Percentiles rank a stretch among this genome's conserved stretches.
These are phyloP conservation scores for Arctopsyche grandis DNA, from an alignment of 1,140 invertebrate genomes.

Conservation along the genomic window DNA sequence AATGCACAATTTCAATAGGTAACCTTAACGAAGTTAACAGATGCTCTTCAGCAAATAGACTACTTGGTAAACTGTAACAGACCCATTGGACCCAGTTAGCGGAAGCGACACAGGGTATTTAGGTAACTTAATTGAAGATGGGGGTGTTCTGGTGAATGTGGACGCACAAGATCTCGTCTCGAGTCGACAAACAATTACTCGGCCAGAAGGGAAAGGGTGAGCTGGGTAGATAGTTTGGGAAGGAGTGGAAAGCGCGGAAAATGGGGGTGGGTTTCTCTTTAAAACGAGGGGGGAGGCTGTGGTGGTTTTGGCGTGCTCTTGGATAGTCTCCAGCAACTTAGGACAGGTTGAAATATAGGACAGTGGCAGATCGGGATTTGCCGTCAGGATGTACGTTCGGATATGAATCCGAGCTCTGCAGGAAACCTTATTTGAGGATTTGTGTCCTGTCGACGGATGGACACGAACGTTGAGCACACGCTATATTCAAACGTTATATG, in stretches of 20 bases:
- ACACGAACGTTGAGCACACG: neutral
- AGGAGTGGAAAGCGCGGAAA: too few relatives aligned
- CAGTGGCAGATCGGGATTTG: neutral
- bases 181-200: neutral
- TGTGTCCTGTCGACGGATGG: neutral
- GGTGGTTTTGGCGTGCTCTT: neutral
- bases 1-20: too few relatives aligned
- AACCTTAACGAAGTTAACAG: too few relatives aligned
- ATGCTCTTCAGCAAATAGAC: too few relatives aligned
- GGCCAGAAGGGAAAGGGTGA: neutral
- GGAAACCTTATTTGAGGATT: slow-evolving; percentile 3
- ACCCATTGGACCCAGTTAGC: too few relatives aligned
- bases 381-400: neutral
- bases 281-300: neutral
- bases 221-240: neutral
- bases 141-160: neutral
- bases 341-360: neutral
- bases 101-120: neutral
- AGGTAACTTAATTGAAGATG: neutral
- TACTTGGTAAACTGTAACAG: too few relatives aligned
- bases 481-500: too few relatives aligned
- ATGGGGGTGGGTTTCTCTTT: neutral
- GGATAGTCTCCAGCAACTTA: neutral
- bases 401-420: neutral
- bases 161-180: neutral